These are phyloP conservation scores for Bucco capensis DNA, from an alignment of 2,113 vertebrate genomes.

Conservation along the genomic window DNA sequence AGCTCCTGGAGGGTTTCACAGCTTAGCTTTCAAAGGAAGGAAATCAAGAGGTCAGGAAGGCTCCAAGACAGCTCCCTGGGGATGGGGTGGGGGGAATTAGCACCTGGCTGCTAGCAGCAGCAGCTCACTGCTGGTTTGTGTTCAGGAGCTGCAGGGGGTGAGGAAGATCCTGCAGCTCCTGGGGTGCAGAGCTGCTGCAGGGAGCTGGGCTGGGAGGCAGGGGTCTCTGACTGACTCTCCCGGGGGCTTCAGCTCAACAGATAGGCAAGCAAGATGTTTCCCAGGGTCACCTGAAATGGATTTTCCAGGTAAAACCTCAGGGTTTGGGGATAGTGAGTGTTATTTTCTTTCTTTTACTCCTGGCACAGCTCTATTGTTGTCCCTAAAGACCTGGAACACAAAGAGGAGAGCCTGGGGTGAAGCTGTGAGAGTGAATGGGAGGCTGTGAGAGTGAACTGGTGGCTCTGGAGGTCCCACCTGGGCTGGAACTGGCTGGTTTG, in stretches of 20 bases:
- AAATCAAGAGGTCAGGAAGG: neutral
- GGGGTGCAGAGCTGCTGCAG: neutral
- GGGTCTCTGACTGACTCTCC: fast-evolving
- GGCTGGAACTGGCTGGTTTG: fast-evolving
- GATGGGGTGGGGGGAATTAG: neutral
- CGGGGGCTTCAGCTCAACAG: neutral
- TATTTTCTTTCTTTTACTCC: neutral
- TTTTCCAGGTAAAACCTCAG: neutral
- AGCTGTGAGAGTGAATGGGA: neutral
- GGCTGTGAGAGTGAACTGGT: neutral
- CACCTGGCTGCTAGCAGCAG: neutral
- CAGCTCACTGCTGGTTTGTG: neutral
- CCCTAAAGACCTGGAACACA: neutral
- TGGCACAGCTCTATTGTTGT: neutral
- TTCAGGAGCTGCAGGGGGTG: neutral
- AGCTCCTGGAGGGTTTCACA: too few species aligned
- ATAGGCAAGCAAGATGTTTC: neutral
- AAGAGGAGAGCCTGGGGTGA: neutral
- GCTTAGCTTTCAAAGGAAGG: neutral
- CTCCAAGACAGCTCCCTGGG: neutral
- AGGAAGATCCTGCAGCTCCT: too few species aligned
- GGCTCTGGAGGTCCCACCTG: neutral
- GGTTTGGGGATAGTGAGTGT: neutral
- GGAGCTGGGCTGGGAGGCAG: neutral
- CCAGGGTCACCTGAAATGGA: neutral